A percentile compares a stretch with the other conserved stretches of the same genome.
phyloP scores from a whole-genome alignment of 2,113 vertebrate species.

The Tachuris rubrigastra region DNA sequence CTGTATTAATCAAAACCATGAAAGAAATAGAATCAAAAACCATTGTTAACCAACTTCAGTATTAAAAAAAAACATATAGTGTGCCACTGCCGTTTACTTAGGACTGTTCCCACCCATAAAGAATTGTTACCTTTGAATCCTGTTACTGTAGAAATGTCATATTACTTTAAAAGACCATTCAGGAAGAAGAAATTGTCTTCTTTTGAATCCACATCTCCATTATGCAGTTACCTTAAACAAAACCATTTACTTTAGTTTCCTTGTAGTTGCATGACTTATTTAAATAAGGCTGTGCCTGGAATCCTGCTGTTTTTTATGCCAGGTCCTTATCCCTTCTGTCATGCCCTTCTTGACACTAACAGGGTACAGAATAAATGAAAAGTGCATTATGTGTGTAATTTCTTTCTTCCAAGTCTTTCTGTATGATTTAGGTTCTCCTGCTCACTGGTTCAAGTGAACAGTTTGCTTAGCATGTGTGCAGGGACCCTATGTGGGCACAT shows the following conservation, averaged over 20 bases:
- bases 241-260: not conserved
- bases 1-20: not conserved
- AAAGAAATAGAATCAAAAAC: not conserved
- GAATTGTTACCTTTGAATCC: not conserved
- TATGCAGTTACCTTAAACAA: not conserved
- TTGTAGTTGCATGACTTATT: not conserved
- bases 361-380: not conserved
- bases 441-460: not conserved
- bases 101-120: not conserved
- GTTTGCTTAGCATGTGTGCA: not conserved
- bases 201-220: not conserved
- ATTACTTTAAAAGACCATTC: not conserved
- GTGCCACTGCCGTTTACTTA: not conserved
- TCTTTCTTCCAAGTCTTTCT: not conserved
- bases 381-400: not conserved
- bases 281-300: not conserved
- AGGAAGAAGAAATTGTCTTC: not conserved
- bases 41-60: not conserved
- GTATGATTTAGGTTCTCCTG: not conserved
- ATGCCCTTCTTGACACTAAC: not conserved
- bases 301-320: not conserved
- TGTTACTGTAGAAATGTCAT: not conserved
- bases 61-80: not conserved
- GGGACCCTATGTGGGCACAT: rapidly evolving
- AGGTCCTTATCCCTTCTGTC: not conserved